Base-by-base conservation (phyloP, 2,888 invertebrate genomes). In the Malachius bipustulatus region DNA sequence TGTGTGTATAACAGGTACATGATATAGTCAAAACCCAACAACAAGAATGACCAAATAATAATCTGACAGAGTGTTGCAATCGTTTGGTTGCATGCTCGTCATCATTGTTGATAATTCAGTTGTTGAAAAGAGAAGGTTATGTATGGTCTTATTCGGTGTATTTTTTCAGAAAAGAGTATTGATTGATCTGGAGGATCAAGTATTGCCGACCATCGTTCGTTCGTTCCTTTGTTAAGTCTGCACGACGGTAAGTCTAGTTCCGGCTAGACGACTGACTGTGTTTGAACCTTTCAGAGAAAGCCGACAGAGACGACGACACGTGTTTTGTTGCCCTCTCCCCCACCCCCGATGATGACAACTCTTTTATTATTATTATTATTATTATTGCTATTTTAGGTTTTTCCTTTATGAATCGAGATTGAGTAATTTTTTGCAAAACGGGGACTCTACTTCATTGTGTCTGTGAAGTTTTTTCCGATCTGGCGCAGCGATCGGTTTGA, bases 151-250 rank as follows among this genome's bases (percentile, higher is more conserved):
- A 75, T 69, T 74, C 75, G 77, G 74, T 77, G 67, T 75, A 75
- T 79, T 77, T 79, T 80, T 80, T 75, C 79, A 79, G 79, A 79
- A n/a, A n/a, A n/a, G n/a, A 78, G 67, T 70, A 68, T 71, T 69
- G 71, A 68, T 32, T n/a, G n/a, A n/a, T 71, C 70, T 70, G 72
- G 71, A 60, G 61, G 71, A 60, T 62, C 61, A 60, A 73, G 73
- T 72, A 67, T 56, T 52, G 57, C 60, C 58, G 56, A 57, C 70
- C 70, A 68, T n/a, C n/a, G n/a, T n/a, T n/a, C n/a, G n/a, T n/a
- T n/a, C 69, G 69, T 72, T 66, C 68, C 60, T 62, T 60, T 59
- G 70, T 69, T 70, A 48, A 70, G 69, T 69, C 67, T 65, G 61
- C 63, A 65, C 59, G 71, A 71, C 68, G 74, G 75, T 75, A 75